A percentile compares a stretch with the other conserved stretches of the same genome.
These are phyloP conservation scores for Pseudococcus longispinus DNA, from an alignment of 2,888 invertebrate species.

Conservation along the genomic window DNA sequence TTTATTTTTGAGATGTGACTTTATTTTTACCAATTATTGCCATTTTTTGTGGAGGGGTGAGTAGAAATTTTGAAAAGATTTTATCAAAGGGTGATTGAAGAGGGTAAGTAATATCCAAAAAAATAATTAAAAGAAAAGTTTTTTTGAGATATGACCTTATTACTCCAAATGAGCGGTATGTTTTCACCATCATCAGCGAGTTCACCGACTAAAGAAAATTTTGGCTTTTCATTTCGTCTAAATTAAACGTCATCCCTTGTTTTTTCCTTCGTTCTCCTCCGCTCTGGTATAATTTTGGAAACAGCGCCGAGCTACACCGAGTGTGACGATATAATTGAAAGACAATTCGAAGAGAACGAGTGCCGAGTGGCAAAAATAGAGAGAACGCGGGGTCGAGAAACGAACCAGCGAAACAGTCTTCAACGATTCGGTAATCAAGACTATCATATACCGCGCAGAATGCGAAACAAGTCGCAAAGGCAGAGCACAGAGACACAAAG, in stretches of 20 bases:
- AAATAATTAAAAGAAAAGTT: no score
- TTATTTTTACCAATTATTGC: no score
- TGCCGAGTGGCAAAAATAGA: neutral
- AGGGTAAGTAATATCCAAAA: no score
- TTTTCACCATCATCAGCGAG: no score
- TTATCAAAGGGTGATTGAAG: no score
- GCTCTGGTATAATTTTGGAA: neutral
- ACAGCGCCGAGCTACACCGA: neutral
- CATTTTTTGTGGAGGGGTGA: no score
- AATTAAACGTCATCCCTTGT: neutral
- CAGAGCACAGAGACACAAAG: no score
- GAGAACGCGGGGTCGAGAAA: neutral
- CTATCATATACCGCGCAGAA: neutral
- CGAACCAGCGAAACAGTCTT: neutral
- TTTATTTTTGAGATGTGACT: no score
- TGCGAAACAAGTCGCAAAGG: neutral
- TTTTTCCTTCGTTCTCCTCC: neutral
- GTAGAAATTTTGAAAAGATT: no score
- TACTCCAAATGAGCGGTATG: no score
- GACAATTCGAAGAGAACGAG: conserved; percentile 2
- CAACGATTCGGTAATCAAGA: neutral
- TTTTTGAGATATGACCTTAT: no score
- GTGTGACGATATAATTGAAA: conserved; percentile 28
- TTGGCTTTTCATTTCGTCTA: neutral
- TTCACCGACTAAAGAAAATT: neutral